A percentile compares a stretch with the other conserved stretches of the same genome.
Conservation (phyloP, 2,113 vertebrate genomes). For the Alexandromys fortis region DNA sequence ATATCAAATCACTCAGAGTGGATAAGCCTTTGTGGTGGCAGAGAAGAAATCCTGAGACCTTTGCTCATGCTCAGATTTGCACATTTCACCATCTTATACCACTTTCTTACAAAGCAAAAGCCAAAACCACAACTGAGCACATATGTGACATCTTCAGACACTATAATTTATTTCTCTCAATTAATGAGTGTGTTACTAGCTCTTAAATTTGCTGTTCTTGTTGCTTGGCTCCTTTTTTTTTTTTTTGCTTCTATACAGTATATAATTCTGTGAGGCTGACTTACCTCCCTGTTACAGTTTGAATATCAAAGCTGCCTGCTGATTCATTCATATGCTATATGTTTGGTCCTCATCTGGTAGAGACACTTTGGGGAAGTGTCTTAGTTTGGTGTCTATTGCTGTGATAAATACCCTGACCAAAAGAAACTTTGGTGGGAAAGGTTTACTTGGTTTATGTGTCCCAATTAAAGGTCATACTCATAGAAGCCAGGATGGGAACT, state of each 20-base stretch:
- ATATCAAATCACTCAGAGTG: background rate
- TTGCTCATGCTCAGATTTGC: background rate
- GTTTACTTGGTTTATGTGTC: background rate
- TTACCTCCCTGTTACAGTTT: background rate
- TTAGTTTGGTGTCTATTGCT: background rate
- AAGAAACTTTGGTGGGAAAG: background rate
- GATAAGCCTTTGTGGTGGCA: background rate
- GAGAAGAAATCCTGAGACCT: background rate
- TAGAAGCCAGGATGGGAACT: background rate
- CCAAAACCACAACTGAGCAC: background rate
- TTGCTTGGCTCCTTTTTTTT: background rate
- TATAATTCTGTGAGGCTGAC: background rate
- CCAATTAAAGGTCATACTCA: background rate
- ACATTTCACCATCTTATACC: background rate
- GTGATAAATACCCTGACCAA: background rate
- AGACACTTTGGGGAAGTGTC: background rate
- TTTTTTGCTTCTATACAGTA: background rate
- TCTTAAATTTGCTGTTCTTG: background rate
- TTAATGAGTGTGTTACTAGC: constrained; percentile 1
- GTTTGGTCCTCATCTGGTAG: background rate
- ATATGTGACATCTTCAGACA: background rate
- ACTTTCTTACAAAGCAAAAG: constrained; percentile 9
- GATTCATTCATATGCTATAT: background rate
- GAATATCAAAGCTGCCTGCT: background rate
- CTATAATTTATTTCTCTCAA: background rate